These are phyloP conservation scores for Plotosus lineatus DNA, from an alignment of 2,113 vertebrate species.

Conservation along the genomic window DNA sequence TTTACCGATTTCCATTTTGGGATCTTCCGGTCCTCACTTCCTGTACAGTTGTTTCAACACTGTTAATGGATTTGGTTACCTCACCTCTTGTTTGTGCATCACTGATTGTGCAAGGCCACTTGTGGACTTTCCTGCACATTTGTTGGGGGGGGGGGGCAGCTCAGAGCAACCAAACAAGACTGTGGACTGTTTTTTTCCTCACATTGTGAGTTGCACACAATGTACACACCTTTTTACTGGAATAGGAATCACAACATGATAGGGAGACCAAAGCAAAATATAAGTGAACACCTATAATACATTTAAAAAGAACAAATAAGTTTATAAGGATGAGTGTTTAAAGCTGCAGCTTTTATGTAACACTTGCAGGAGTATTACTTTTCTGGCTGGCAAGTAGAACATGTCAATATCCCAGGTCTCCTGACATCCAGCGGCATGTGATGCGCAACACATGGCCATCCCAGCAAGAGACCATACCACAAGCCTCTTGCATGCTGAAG, in stretches of 20 bases:
- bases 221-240: not conserved
- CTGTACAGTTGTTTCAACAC: slow-evolving; percentile 34
- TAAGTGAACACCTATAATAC: no score
- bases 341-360: no score
- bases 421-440: no score
- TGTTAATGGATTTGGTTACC: slow-evolving; percentile 28
- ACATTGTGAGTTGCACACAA: not conserved
- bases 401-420: no score
- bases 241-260: not conserved
- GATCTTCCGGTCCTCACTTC: not conserved
- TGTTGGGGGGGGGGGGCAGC: not conserved
- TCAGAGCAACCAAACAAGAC: slow-evolving; percentile 25
- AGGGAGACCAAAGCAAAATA: no score
- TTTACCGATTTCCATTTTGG: not conserved
- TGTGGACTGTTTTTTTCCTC: not conserved
- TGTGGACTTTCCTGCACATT: slow-evolving; percentile 11
- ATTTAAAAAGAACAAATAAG: no score
- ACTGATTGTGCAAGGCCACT: slow-evolving; percentile 10
- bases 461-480: no score
- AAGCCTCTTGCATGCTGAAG: no score
- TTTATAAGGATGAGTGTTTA: no score
- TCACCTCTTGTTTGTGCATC: slow-evolving; percentile 20
- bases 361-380: no score
- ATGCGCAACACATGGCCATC: no score
- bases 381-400: no score